Conservation (phyloP, 1,140 invertebrate genomes). For the Drosophila eugracilis region DNA sequence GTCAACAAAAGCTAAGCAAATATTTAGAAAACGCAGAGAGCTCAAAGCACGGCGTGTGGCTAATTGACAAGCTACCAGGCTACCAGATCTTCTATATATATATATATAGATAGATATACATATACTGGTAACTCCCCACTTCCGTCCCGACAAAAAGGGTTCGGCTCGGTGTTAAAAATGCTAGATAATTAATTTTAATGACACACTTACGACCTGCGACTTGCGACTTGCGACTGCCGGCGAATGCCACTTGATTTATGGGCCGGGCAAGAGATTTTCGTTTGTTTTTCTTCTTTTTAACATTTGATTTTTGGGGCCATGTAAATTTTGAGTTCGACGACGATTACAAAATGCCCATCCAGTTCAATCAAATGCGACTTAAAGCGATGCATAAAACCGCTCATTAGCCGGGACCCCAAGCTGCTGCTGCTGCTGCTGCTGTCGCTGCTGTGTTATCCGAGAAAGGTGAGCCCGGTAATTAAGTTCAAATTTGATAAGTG, state of each 20-base stretch:
- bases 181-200: conserved; percentile 82
- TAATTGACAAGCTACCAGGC: conserved; percentile 59
- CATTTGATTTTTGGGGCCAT: conserved; percentile 27
- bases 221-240: conserved; percentile 41
- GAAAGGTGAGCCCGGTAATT: conserved; percentile 67
- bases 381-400: conserved; percentile 75
- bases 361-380: conserved; percentile 58
- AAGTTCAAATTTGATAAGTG: conserved; percentile 77
- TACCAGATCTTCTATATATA: not conserved
- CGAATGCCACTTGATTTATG: conserved; percentile 80
- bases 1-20: conserved; percentile 72
- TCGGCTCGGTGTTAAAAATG: conserved; percentile 58
- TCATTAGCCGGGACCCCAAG: conserved; percentile 60
- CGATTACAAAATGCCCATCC: conserved; percentile 66
- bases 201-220: conserved; percentile 61
- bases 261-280: conserved; percentile 18
- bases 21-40: conserved; percentile 63
- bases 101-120: not conserved
- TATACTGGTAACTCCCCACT: conserved; percentile 4
- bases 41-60: conserved; percentile 63
- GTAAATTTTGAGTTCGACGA: conserved; percentile 45
- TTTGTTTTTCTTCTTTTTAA: conserved; percentile 1
- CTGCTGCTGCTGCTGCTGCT: no score
- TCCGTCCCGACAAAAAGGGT: conserved; percentile 16
- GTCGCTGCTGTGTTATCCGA: conserved; percentile 51